Evolutionary conservation across 1,140 invertebrate genomes (phyloP), one percentile per base, ranked within the genome.

Genomic region (Pogonus chalceus): DNA sequence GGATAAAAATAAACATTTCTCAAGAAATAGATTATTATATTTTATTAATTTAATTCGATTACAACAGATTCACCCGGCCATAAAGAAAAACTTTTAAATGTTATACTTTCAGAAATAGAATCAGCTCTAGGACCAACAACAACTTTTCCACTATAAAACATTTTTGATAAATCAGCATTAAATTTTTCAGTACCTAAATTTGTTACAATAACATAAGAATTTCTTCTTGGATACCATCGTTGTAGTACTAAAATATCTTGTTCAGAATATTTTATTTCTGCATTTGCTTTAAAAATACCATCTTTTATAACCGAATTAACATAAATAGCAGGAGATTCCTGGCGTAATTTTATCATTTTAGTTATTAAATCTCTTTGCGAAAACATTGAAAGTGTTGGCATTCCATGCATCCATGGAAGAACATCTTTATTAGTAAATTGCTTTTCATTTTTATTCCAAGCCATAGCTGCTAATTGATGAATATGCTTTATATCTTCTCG

Each of bases 141-240:
- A 18, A 85, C 76, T n/a, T 76, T 74, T 2, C 87, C 87, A 48
- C 84, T 84, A 59, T 87, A 90, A 65, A 84, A 85, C 61, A 83
- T 76, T 1, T 77, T 76, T 0, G 85, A 85, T 10, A 89, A 73
- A 70, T 89, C 86, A 51, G 80, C 78, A 1, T 72, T 77, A 37
- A 82, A 74, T 9, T 70, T 71, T 2, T 62, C 62, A 10, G 64
- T 70, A 0, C 82, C 83, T 4, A 88, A 70, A 72, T 89, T 89
- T 1, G 79, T 79, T 0, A 88, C 76, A 43, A 85, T 78, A 1
- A 86, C 81, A 60, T 82, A 88, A 1, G 83, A 79, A 62, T 85
- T 83, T 51, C 85, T 75, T 16, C 87, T 74, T 2, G 87, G 86
- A 68, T 84, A 89, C 75, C 79, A 85, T 31, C 87, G 74, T 59